Percentiles rank a stretch among this genome's conserved stretches.
Conservation (phyloP, 92 coral and sea anemone genomes). For the Zoanthus sansibaricus region DNA sequence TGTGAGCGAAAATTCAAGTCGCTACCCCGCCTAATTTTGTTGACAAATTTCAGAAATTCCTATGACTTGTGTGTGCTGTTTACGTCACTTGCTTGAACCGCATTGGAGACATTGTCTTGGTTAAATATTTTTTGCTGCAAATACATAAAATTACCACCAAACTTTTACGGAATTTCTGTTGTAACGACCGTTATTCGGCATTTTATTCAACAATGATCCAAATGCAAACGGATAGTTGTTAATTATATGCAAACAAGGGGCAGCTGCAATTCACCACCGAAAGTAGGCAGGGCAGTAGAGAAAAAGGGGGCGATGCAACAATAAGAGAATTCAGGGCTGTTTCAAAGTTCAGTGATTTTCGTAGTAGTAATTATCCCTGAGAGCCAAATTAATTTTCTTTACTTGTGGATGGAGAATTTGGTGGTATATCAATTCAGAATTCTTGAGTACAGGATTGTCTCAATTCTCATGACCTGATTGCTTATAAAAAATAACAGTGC, state of each 20-base stretch:
- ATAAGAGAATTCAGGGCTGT: constrained; percentile 4
- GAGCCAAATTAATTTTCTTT: constrained; percentile 5
- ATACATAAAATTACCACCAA: constrained; percentile 2
- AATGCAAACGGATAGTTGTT: background rate
- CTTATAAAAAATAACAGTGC: constrained; percentile 1
- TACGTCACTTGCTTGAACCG: constrained; percentile 6
- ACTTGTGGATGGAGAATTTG: constrained; percentile 1
- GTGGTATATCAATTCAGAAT: constrained; percentile 3
- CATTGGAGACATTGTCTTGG: constrained; percentile 5
- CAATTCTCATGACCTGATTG: constrained; percentile 4
- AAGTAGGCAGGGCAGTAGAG: constrained; percentile 3
- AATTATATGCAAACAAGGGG: constrained; percentile 4
- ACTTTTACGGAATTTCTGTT: constrained; percentile 3
- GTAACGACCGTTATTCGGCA: constrained; percentile 6
- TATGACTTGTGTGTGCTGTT: background rate
- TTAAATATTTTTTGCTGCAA: constrained; percentile 1
- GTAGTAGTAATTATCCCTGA: constrained; percentile 4
- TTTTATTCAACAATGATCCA: constrained; percentile 5
- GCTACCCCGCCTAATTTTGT: constrained; percentile 6
- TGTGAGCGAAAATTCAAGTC: constrained; percentile 1
- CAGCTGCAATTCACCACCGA: background rate
- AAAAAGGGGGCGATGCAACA: constrained; percentile 6
- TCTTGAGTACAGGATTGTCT: constrained; percentile 1
- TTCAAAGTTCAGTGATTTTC: background rate
- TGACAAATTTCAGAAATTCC: constrained; percentile 6